These are phyloP conservation scores for Pachypsylla venusta DNA, from an alignment of 1,140 invertebrate genomes.

Conservation along the genomic window DNA sequence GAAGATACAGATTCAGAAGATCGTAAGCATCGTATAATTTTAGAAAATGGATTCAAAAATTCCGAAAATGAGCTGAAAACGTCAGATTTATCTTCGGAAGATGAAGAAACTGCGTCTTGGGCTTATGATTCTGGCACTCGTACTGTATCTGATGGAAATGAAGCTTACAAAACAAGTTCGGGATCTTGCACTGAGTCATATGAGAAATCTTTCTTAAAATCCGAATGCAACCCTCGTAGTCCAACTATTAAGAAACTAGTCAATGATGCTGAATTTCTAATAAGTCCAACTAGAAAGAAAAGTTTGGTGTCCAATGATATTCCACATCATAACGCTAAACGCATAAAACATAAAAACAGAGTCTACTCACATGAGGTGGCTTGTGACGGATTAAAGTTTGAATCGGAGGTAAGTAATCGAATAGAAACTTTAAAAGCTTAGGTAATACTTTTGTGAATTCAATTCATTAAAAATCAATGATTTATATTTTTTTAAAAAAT, in stretches of 20 bases:
- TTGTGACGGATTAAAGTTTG: too few relatives aligned
- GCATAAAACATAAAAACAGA: too few relatives aligned
- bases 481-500: too few relatives aligned
- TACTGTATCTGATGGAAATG: neutral
- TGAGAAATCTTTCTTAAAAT: neutral
- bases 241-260: slow-evolving; percentile 1
- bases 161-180: neutral
- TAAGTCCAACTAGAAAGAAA: too few relatives aligned
- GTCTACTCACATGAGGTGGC: too few relatives aligned
- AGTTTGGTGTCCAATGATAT: too few relatives aligned
- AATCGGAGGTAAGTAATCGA: too few relatives aligned
- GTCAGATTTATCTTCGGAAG: slow-evolving; percentile 48
- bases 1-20: slow-evolving; percentile 62
- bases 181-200: neutral
- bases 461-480: too few relatives aligned
- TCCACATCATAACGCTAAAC: too few relatives aligned
- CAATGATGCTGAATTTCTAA: neutral
- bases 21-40: slow-evolving; percentile 23
- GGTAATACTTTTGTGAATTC: too few relatives aligned
- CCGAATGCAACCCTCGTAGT: neutral
- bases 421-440: too few relatives aligned
- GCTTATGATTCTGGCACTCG: neutral
- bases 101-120: slow-evolving; percentile 46
- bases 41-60: slow-evolving; percentile 23
- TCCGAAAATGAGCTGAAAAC: slow-evolving; percentile 34